These are phyloP conservation scores for Lordiphosa fenestrarum DNA, from an alignment of 2,888 invertebrate species.

Conservation along the genomic window DNA sequence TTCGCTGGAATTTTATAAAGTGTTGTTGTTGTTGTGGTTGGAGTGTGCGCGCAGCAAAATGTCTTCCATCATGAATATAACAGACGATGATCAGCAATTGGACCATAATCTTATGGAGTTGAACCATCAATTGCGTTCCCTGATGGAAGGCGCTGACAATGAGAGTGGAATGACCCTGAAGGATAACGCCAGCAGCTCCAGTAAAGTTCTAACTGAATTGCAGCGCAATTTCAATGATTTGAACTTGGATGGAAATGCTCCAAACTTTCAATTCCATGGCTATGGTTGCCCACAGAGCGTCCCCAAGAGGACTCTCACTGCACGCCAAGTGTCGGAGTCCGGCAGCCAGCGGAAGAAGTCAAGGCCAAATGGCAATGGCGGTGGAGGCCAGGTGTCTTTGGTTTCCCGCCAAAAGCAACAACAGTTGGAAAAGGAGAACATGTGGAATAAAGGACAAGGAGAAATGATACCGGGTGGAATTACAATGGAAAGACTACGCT, in stretches of 20 bases:
- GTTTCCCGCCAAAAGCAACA: constrained; percentile 27
- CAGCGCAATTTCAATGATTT: constrained; percentile 20
- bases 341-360: constrained; percentile 2
- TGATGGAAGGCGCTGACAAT: constrained; percentile 41
- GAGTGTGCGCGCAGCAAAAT: constrained; percentile 1
- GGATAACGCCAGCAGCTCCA: neutral
- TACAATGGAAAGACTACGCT: constrained; percentile 31
- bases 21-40: neutral
- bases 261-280: constrained; percentile 51
- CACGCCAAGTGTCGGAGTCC: neutral
- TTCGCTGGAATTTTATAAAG: constrained; percentile 1
- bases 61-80: constrained; percentile 4
- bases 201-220: constrained; percentile 22
- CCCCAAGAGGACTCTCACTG: constrained; percentile 1
- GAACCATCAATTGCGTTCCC: constrained; percentile 19
- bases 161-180: neutral
- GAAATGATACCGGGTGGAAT: neutral
- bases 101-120: constrained; percentile 30
- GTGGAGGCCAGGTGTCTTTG: neutral
- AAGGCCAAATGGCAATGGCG: neutral
- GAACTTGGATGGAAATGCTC: constrained; percentile 19
- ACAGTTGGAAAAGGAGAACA: constrained; percentile 41
- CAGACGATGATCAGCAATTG: constrained; percentile 27
- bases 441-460: constrained; percentile 3
- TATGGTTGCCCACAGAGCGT: constrained; percentile 24